phyloP scores from a whole-genome alignment of 2,113 vertebrate genomes.

The Gymnocephalus cernua region DNA sequence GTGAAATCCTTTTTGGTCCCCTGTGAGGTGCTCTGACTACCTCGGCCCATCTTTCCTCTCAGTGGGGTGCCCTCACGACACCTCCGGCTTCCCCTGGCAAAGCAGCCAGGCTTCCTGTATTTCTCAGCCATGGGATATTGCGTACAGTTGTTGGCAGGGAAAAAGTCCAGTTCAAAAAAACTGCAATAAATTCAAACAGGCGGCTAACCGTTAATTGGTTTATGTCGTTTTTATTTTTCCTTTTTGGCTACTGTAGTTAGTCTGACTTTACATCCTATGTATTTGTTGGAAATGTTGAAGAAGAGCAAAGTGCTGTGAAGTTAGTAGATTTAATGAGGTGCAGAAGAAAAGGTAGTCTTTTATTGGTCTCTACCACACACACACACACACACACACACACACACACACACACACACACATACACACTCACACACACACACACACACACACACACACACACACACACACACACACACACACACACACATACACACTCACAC shows the following conservation, averaged over 20 bases:
- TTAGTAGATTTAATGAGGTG: background rate
- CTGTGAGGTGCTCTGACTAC: slow-evolving; percentile 71
- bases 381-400: slow-evolving; percentile 27
- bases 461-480: slow-evolving; percentile 20
- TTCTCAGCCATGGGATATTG: slow-evolving; percentile 54
- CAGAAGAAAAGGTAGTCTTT: background rate
- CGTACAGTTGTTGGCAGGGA: slow-evolving; percentile 50
- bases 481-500: slow-evolving; percentile 5
- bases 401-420: slow-evolving; percentile 13
- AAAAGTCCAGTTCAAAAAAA: slow-evolving; percentile 24
- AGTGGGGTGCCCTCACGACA: slow-evolving; percentile 54
- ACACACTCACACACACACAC: slow-evolving; percentile 4
- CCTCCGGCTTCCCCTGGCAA: slow-evolving; percentile 77
- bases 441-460: slow-evolving; percentile 16
- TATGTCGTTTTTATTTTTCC: slow-evolving; percentile 59
- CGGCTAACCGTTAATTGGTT: slow-evolving; percentile 57
- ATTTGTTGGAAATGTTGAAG: slow-evolving; percentile 38
- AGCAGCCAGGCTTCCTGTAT: slow-evolving; percentile 83
- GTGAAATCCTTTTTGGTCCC: slow-evolving; percentile 84
- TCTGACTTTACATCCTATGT: slow-evolving; percentile 45
- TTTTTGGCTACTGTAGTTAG: slow-evolving; percentile 61
- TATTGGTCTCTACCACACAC: slow-evolving; percentile 2
- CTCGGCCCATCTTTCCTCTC: slow-evolving; percentile 79
- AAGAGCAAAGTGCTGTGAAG: slow-evolving; percentile 23
- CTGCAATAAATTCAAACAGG: slow-evolving; percentile 53